Percentiles rank a stretch among this genome's conserved stretches.
Conservation (phyloP, 2,888 invertebrate genomes). For the Sinopyrophorus schimmeli region DNA sequence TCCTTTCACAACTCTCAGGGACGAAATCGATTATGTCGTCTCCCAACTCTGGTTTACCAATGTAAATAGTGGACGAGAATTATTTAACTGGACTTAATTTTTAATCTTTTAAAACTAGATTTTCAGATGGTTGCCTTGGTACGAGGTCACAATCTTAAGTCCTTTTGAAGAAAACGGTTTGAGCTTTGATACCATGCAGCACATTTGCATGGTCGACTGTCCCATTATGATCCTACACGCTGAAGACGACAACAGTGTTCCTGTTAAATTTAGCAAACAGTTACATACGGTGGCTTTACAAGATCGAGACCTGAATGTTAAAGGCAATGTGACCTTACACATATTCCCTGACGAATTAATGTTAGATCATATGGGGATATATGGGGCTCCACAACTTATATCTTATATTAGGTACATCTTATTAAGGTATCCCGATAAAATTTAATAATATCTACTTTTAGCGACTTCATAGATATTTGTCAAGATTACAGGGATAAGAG, state of each 20-base stretch:
- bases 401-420: constrained; percentile 44
- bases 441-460: too few relatives aligned
- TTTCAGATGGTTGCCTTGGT: constrained; percentile 49
- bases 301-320: constrained; percentile 35
- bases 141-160: constrained; percentile 44
- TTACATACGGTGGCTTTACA: constrained; percentile 35
- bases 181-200: constrained; percentile 42
- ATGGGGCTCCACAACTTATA: constrained; percentile 42
- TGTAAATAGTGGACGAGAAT: too few relatives aligned
- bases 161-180: constrained; percentile 48
- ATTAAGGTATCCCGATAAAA: too few relatives aligned
- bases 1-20: constrained; percentile 45
- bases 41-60: too few relatives aligned
- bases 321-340: constrained; percentile 43
- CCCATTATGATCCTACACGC: constrained; percentile 51
- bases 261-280: constrained; percentile 45
- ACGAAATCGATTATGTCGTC: constrained; percentile 37
- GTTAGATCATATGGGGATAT: constrained; percentile 44
- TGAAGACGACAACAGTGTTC: constrained; percentile 47
- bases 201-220: constrained; percentile 45
- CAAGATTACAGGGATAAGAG: too few relatives aligned
- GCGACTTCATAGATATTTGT: too few relatives aligned
- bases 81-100: too few relatives aligned
- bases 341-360: constrained; percentile 38
- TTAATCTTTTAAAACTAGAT: constrained; percentile 36